These are phyloP conservation scores for Xiphophorus hellerii DNA, from an alignment of 2,113 vertebrate genomes.

Conservation along the genomic window DNA sequence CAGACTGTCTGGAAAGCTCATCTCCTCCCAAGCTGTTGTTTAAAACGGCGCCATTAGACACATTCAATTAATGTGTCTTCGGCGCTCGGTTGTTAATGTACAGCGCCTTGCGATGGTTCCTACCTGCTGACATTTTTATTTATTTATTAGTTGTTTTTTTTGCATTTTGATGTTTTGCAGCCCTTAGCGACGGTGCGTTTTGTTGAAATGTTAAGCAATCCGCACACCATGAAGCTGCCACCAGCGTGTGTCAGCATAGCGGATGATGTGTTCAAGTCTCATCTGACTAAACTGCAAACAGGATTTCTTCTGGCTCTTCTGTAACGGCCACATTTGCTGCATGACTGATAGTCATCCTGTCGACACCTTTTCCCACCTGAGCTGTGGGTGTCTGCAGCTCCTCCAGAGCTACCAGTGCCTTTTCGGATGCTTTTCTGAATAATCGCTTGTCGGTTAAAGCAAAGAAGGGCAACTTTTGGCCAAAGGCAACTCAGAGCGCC, in stretches of 20 bases:
- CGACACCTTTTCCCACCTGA: not conserved
- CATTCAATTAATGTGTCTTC: not conserved
- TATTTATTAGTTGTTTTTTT: not conserved
- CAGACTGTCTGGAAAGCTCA: constrained; percentile 13
- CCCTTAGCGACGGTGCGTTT: not conserved
- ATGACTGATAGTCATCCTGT: no score
- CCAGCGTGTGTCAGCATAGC: no score
- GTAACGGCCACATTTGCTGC: not conserved
- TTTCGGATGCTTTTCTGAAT: no score
- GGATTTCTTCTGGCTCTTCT: not conserved
- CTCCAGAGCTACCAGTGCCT: no score
- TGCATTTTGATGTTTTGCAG: not conserved
- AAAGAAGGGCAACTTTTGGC: no score
- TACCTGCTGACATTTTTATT: not conserved
- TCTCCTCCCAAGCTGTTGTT: constrained; percentile 10
- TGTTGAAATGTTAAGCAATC: not conserved
- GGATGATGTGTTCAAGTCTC: not conserved
- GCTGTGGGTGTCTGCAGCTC: not conserved
- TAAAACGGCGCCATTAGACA: constrained; percentile 7
- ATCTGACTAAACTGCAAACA: not conserved
- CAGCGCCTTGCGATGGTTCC: not conserved
- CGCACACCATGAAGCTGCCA: not conserved
- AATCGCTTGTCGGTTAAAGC: no score
- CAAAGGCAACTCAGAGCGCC: no score
- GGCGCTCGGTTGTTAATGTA: no score